These are phyloP conservation scores for Digitonthophagus gazella DNA, from an alignment of 2,888 invertebrate genomes.

Conservation along the genomic window DNA sequence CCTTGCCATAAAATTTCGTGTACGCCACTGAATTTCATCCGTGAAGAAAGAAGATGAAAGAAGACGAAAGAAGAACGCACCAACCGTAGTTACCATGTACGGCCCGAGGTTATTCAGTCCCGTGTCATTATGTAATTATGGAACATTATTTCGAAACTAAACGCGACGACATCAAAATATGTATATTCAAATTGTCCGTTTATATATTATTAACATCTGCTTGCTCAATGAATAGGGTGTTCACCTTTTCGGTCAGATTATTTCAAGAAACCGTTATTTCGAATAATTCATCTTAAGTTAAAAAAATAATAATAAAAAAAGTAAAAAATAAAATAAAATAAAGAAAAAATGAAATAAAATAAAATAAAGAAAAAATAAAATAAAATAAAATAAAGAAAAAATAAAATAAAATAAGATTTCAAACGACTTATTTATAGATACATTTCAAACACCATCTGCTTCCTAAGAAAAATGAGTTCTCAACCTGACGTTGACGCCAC, in stretches of 20 bases:
- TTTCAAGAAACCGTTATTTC: too few species aligned
- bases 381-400: too few species aligned
- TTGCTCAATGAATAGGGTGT: neutral
- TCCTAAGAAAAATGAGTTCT: neutral
- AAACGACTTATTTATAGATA: neutral
- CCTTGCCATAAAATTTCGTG: neutral
- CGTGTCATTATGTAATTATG: constrained; percentile 49
- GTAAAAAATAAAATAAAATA: too few species aligned
- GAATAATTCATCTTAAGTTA: too few species aligned
- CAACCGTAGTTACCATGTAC: constrained; percentile 24
- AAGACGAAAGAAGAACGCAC: neutral
- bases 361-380: too few species aligned
- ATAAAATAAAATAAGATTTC: too few species aligned
- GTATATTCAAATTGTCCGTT: constrained; percentile 20
- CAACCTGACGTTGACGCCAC: neutral
- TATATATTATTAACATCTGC: neutral
- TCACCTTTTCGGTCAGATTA: too few species aligned
- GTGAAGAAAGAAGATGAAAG: neutral
- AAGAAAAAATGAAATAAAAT: too few species aligned
- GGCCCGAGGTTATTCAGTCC: constrained; percentile 32
- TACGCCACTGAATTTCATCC: neutral
- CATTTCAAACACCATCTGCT: neutral
- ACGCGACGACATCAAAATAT: constrained; percentile 41
- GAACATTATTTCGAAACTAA: constrained; percentile 41
- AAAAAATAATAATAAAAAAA: too few species aligned